Conservation (phyloP, 2,797 vertebrate genomes). For the Etheostoma nigrum region DNA sequence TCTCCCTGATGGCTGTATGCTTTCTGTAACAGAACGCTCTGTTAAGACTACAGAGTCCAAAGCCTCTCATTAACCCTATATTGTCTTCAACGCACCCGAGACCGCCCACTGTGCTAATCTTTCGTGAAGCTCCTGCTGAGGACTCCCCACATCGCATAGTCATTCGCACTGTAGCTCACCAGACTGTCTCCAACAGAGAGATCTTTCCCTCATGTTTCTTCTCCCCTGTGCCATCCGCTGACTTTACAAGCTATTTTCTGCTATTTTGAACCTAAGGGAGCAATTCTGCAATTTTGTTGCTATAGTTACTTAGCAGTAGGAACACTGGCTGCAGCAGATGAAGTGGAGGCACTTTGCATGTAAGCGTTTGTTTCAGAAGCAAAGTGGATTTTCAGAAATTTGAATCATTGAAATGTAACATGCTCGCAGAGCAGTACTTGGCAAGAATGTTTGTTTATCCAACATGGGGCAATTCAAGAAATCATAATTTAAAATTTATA, state of each 20-base stretch:
- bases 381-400: conserved; percentile 9
- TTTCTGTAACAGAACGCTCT: conserved; percentile 42
- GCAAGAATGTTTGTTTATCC: neutral
- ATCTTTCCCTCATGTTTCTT: conserved; percentile 24
- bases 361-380: conserved; percentile 29
- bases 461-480: neutral
- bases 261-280: conserved; percentile 46
- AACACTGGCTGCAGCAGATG: conserved; percentile 34
- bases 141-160: conserved; percentile 46
- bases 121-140: conserved; percentile 57
- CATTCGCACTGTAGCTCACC: conserved; percentile 11
- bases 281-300: conserved; percentile 61
- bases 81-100: conserved; percentile 53
- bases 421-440: neutral
- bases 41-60: conserved; percentile 28
- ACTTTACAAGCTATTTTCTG: conserved; percentile 57
- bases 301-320: conserved; percentile 63
- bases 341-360: conserved; percentile 52
- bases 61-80: conserved; percentile 67
- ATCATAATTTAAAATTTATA: neutral
- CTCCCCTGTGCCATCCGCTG: conserved; percentile 23
- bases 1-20: conserved; percentile 25
- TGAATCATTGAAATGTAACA: conserved; percentile 4
- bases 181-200: conserved; percentile 28
- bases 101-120: conserved; percentile 70